These are phyloP conservation scores for Panthera uncia DNA, from an alignment of 2,113 vertebrate species.

Conservation along the genomic window DNA sequence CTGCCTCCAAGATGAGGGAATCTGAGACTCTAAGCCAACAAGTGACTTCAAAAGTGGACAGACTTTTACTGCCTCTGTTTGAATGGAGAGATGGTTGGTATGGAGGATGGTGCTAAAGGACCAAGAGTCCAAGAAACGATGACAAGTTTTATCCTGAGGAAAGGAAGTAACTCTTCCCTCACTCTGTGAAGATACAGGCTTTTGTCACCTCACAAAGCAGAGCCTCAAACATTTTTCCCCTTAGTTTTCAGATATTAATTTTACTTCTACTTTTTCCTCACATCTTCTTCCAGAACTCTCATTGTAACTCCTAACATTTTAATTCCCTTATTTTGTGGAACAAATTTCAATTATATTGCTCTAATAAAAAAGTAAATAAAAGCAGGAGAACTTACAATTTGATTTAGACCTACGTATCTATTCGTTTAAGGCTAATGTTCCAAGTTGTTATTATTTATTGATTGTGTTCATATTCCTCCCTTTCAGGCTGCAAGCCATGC, in stretches of 20 bases:
- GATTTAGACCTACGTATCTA: neutral
- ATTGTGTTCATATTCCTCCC: neutral
- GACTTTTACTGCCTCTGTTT: neutral
- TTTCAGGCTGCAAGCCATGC: neutral
- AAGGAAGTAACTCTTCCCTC: neutral
- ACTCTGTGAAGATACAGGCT: neutral
- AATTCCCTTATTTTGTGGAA: neutral
- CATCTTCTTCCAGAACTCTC: neutral
- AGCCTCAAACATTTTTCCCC: neutral
- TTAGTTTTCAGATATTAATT: neutral
- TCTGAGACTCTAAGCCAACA: neutral
- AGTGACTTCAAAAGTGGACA: neutral
- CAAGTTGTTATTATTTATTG: conserved; percentile 33
- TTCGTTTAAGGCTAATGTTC: neutral
- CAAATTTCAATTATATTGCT: neutral
- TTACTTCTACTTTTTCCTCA: neutral
- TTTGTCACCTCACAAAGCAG: neutral
- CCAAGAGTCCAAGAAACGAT: neutral
- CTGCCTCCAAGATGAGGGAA: neutral
- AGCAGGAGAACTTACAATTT: neutral
- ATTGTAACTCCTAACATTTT: conserved; percentile 8
- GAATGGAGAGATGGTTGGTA: neutral
- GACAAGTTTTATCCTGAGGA: neutral
- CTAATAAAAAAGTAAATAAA: conserved; percentile 4
- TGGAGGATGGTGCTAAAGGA: neutral